A percentile compares a stretch with the other conserved stretches of the same genome.
phyloP scores from a whole-genome alignment of 2,797 vertebrate genomes.

The Enteromius treurensis region DNA sequence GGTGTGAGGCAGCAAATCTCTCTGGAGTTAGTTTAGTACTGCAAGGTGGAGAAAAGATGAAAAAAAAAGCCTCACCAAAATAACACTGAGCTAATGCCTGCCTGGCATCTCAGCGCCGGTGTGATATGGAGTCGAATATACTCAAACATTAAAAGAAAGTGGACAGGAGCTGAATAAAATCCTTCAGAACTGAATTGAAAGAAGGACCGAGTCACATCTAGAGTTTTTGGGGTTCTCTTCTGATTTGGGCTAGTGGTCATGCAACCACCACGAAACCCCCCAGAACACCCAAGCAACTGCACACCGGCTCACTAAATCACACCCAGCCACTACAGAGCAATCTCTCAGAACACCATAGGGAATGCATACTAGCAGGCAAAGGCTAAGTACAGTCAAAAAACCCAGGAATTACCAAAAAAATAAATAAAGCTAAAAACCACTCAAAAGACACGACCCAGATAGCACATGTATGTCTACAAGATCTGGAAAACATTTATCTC shows the following conservation, averaged over 20 bases:
- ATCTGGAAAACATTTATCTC: too few species aligned
- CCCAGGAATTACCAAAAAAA: too few species aligned
- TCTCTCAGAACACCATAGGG: not conserved
- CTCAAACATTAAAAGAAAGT: not conserved
- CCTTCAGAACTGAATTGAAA: not conserved
- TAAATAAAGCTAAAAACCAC: not conserved
- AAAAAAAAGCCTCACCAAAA: constrained; percentile 52
- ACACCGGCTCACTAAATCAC: not conserved
- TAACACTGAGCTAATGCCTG: constrained; percentile 10
- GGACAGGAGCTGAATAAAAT: not conserved
- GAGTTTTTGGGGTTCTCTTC: not conserved
- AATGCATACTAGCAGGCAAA: not conserved
- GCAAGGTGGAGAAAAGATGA: constrained; percentile 54
- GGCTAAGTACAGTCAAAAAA: not conserved
- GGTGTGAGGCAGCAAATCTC: constrained; percentile 63
- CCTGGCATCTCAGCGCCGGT: constrained; percentile 20
- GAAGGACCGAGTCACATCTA: not conserved
- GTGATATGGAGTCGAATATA: constrained; percentile 9
- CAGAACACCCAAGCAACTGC: not conserved
- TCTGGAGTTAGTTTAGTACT: constrained; percentile 48
- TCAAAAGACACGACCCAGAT: too few species aligned
- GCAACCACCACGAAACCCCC: not conserved
- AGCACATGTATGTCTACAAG: too few species aligned
- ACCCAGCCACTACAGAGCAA: not conserved
- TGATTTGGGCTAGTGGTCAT: not conserved